Base-by-base conservation (phyloP, 2,888 invertebrate genomes). In the Melieria picta region DNA sequence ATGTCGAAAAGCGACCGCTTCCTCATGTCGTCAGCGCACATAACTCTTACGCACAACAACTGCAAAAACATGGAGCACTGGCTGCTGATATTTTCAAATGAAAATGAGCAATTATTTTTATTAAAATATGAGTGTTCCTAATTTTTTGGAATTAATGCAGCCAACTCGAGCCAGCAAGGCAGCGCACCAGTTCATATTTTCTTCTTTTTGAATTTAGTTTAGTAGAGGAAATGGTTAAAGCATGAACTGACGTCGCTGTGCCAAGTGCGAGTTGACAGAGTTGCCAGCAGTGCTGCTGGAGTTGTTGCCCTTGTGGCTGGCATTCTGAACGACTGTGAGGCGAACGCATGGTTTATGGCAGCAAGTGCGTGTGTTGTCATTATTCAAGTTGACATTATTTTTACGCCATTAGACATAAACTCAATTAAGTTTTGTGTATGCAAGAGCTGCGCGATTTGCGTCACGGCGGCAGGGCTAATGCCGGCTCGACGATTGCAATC, bases 351-450 rank as follows among this genome's bases (percentile, higher is more conserved):
- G 56, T 63, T 57, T 64, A 63, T 69, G 48, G 63, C 69, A 63
- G 63, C 69, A 69, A 69, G 69, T 69, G 63, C 69, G 56, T 57
- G 57, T 64, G 43, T 58, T 60, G 70, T 45, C 65, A 65, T 65
- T 70, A 55, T 60, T 65, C 60, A 65, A 65, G 60, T 56, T 58
- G 64, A 65, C 65, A 65, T 65, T 70, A 65, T 70, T 65, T 65
- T 70, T 64, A 63, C 64, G 69, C 57, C 69, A 64, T 63, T 60
- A 63, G 69, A 64, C 69, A 69, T 50, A 69, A 69, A 69, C 69
- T 64, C 63, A 64, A 57, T 64, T 57, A 69, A 30, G 30, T 30
- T 30, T 30, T 30, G 30, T n/a, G n/a, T n/a, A n/a, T n/a, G n/a
- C n/a, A n/a, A n/a, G n/a, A n/a, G n/a, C n/a, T n/a, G 30, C 30